phyloP scores from a whole-genome alignment of 1,140 invertebrate species.

The Vollenhovia emeryi region DNA sequence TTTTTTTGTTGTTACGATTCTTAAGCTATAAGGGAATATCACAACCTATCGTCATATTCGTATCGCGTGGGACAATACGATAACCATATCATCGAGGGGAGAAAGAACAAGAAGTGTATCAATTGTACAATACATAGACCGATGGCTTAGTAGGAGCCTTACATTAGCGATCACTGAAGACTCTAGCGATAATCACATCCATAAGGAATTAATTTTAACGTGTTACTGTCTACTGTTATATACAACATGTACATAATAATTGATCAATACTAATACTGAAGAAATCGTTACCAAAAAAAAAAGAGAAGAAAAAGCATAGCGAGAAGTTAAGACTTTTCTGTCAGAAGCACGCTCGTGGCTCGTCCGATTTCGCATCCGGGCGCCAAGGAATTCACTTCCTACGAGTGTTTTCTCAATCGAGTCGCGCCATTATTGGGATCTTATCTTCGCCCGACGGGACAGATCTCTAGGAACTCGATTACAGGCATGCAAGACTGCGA shows the following conservation, averaged over 20 bases:
- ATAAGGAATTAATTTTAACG: constrained; percentile 18
- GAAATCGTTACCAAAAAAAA: constrained; percentile 35
- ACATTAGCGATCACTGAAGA: constrained; percentile 17
- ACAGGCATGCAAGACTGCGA: background rate
- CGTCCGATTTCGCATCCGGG: background rate
- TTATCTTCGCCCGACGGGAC: constrained; percentile 1
- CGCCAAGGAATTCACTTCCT: background rate
- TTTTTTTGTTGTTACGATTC: background rate
- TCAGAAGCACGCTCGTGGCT: background rate
- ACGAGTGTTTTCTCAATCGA: background rate
- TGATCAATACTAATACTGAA: constrained; percentile 79
- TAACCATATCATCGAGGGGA: constrained; percentile 11
- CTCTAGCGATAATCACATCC: constrained; percentile 44
- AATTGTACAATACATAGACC: constrained; percentile 23
- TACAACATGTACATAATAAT: constrained; percentile 81
- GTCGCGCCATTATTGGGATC: constrained; percentile 12
- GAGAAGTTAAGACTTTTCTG: background rate
- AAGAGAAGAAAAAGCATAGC: background rate
- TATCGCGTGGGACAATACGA: constrained; percentile 1
- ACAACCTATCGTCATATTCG: constrained; percentile 66
- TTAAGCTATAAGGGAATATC: constrained; percentile 68
- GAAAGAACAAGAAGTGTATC: background rate
- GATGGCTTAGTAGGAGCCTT: constrained; percentile 30
- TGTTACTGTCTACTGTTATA: constrained; percentile 65
- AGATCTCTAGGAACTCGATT: constrained; percentile 52